Base-by-base conservation (phyloP, 1,140 invertebrate species). In the Whitmania pigra region DNA sequence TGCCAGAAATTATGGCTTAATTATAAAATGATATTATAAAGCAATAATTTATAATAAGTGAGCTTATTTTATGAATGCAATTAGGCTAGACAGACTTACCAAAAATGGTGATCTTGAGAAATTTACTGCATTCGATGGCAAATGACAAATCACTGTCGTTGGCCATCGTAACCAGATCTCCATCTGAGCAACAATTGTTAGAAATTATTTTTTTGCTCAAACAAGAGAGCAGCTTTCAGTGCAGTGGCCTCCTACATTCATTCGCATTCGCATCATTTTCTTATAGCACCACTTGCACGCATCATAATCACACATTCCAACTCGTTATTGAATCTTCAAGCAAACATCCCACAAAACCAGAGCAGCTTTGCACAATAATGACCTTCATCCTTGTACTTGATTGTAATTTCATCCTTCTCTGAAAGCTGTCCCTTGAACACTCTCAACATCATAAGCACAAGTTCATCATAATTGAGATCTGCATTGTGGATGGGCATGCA, bases 361-460 rank as follows among this genome's bases (percentile, higher is more conserved):
- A 27, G 1, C 18, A 27, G 20, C n/a, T 68, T 68, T 29, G 27
- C 27, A 53, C 15, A 36, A 22, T 25, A 53, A 70, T 53, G 20
- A 87, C 87, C 87, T 86, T 89, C 88, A 83, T 89, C 88, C 82
- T 87, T 88, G 78, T 89, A 90, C 80, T 89, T 89, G 22, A 90
- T 85, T 3, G 84, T 85, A 71, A 90, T 86, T 76, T 89, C 88
- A 84, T 89, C 88, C 76, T 84, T 86, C 31, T 84, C 85, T 54
- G 79, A 83, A 7, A 89, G 78, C 77, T 88, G 86, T 17, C 87
- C 88, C 53, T 86, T 78, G 78, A 89, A 90, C 6, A 90, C 87
- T 75, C 89, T 79, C 79, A 89, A 88, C 88, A 89, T 89, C 88
- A 90, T 89, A 20, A 89, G 81, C 54, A 89, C 84, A 22, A 90